Percentiles rank a stretch among this genome's conserved stretches.
Evolutionary conservation across 2,113 vertebrate species (phyloP).

Genomic region (Pygoscelis adeliae): DNA sequence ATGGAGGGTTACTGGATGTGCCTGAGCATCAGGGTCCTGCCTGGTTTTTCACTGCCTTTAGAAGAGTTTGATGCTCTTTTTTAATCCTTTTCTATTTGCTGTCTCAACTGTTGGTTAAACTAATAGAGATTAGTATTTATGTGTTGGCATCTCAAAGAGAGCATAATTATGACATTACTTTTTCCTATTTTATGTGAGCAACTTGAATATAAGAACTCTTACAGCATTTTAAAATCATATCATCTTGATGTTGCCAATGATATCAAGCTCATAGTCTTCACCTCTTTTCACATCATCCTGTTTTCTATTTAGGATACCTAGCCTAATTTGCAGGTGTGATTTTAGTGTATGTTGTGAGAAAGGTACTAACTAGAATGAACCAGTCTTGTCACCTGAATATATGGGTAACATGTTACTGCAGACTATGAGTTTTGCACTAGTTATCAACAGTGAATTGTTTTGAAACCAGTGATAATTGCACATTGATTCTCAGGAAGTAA

Average conservation of each 20-base stretch:
- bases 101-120: background rate
- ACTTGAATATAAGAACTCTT: background rate
- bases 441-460: background rate
- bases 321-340: background rate
- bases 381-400: background rate
- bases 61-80: background rate
- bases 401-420: background rate
- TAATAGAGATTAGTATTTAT: background rate
- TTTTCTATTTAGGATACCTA: background rate
- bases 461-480: background rate
- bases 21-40: background rate
- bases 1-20: background rate
- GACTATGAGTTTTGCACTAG: background rate
- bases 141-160: background rate
- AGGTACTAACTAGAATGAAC: background rate
- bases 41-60: background rate
- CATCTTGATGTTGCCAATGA: background rate
- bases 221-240: background rate
- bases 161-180: background rate
- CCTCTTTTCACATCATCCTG: background rate
- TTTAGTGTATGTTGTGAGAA: background rate
- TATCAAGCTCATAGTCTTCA: background rate
- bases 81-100: background rate
- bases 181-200: background rate
- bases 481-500: background rate